phyloP scores from a whole-genome alignment of 2,888 invertebrate species.

The Heteromurus nitidus region DNA sequence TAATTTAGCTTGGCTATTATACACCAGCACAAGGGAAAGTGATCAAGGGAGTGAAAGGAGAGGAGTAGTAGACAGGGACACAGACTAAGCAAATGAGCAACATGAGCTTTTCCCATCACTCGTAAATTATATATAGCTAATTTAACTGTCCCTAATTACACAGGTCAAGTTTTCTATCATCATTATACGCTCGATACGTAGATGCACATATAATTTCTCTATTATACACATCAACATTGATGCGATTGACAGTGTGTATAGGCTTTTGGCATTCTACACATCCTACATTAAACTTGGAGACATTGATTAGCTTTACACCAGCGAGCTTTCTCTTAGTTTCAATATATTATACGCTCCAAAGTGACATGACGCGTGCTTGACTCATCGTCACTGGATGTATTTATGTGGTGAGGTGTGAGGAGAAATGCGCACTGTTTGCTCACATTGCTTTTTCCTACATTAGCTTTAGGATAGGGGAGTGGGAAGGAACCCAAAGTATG shows the following conservation, averaged over 20 bases:
- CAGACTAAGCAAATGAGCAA: slow-evolving; percentile 59
- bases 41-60: slow-evolving; percentile 28
- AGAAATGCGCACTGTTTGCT: slow-evolving; percentile 32
- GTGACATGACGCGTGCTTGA: slow-evolving; percentile 21
- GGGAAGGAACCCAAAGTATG: not conserved
- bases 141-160: slow-evolving; percentile 57
- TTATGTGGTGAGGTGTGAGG: slow-evolving; percentile 51
- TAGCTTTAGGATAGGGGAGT: not conserved
- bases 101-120: slow-evolving; percentile 56
- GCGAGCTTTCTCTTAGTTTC: slow-evolving; percentile 21
- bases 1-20: slow-evolving; percentile 45
- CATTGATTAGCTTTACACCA: too few relatives aligned
- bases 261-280: too few relatives aligned
- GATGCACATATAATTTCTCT: too few relatives aligned
- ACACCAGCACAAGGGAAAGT: slow-evolving; percentile 19
- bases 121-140: slow-evolving; percentile 63
- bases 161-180: slow-evolving; percentile 62
- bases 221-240: too few relatives aligned
- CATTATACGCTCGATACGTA: too few relatives aligned
- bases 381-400: not conserved
- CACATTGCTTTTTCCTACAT: not conserved
- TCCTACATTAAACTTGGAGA: too few relatives aligned
- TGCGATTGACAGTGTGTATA: too few relatives aligned
- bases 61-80: slow-evolving; percentile 15
- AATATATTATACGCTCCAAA: slow-evolving; percentile 20